Evolutionary conservation across 2,113 vertebrate species (phyloP).

Genomic region (Symphodus melops): DNA sequence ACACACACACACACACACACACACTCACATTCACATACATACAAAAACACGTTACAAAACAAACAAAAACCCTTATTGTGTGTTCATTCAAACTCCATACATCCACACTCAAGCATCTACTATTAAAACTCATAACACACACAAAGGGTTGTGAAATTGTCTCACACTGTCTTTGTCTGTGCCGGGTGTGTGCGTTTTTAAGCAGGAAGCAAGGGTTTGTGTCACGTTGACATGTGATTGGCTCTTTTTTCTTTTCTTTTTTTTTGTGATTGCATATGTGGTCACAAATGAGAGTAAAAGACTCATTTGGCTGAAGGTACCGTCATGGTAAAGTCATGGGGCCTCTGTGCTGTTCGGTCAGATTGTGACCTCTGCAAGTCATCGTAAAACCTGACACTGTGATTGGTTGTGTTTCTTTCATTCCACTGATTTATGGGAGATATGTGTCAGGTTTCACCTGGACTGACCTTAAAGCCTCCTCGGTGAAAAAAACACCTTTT

Average conservation of each 20-base stretch:
- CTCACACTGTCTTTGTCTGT: conserved; percentile 44
- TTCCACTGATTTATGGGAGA: conserved; percentile 14
- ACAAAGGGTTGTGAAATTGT: conserved; percentile 44
- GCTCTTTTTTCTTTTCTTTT: too few species aligned
- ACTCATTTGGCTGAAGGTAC: conserved; percentile 19
- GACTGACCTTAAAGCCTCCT: background rate
- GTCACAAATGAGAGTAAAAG: conserved; percentile 9
- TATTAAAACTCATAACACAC: conserved; percentile 30
- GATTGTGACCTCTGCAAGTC: conserved; percentile 4
- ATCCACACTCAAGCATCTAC: conserved; percentile 30
- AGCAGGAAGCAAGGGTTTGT: conserved; percentile 45
- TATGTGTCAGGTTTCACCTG: conserved; percentile 34
- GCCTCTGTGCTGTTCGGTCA: background rate
- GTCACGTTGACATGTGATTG: conserved; percentile 40
- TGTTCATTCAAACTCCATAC: conserved; percentile 6
- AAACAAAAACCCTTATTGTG: conserved; percentile 10
- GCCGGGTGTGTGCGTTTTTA: conserved; percentile 21
- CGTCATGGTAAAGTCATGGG: background rate
- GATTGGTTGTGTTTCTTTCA: background rate
- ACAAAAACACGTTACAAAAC: background rate
- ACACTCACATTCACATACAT: conserved; percentile 18
- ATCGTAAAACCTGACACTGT: conserved; percentile 1
- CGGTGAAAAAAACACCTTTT: background rate
- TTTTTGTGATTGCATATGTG: conserved; percentile 16
- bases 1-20: conserved; percentile 43